phyloP scores from a whole-genome alignment of 92 coral and sea anemone genomes.

The Actinernus sp. region DNA sequence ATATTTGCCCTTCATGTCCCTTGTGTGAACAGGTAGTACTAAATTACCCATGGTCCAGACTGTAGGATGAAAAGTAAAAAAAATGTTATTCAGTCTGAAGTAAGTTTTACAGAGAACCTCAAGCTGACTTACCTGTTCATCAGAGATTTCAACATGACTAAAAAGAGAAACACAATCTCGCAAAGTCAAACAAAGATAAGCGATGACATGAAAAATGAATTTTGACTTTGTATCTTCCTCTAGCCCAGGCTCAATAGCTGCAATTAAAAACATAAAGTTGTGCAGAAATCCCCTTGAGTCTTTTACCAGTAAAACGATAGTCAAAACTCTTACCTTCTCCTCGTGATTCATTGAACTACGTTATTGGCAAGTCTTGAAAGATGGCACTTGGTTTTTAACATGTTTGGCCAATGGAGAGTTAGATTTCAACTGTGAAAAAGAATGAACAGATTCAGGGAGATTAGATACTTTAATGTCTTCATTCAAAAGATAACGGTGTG shows the following conservation, averaged over 20 bases:
- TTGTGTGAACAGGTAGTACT: slow-evolving; percentile 41
- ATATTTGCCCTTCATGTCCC: slow-evolving; percentile 27
- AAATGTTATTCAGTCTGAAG: slow-evolving; percentile 7
- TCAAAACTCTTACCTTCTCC: slow-evolving; percentile 17
- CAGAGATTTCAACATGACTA: slow-evolving; percentile 20
- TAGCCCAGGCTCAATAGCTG: slow-evolving; percentile 22
- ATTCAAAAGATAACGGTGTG: slow-evolving; percentile 33
- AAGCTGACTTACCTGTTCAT: slow-evolving; percentile 26
- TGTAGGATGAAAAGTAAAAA: slow-evolving; percentile 21
- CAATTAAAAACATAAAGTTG: slow-evolving; percentile 55
- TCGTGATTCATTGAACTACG: slow-evolving; percentile 33
- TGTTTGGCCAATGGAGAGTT: slow-evolving; percentile 26
- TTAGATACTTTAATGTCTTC: slow-evolving; percentile 16
- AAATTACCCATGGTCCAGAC: slow-evolving; percentile 43
- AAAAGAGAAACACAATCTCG: slow-evolving; percentile 46
- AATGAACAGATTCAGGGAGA: slow-evolving; percentile 10
- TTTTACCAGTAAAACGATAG: slow-evolving; percentile 11
- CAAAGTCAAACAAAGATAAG: slow-evolving; percentile 28
- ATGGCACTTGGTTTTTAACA: slow-evolving; percentile 36
- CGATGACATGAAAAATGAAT: slow-evolving; percentile 29
- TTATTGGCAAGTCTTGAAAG: slow-evolving; percentile 29
- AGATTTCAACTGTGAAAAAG: slow-evolving; percentile 26
- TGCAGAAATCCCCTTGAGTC: slow-evolving; percentile 49
- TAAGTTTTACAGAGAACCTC: slow-evolving; percentile 4
- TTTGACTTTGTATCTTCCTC: slow-evolving; percentile 4